Conservation (phyloP, 2,888 invertebrate species). For the Eupithecia insigniata region DNA sequence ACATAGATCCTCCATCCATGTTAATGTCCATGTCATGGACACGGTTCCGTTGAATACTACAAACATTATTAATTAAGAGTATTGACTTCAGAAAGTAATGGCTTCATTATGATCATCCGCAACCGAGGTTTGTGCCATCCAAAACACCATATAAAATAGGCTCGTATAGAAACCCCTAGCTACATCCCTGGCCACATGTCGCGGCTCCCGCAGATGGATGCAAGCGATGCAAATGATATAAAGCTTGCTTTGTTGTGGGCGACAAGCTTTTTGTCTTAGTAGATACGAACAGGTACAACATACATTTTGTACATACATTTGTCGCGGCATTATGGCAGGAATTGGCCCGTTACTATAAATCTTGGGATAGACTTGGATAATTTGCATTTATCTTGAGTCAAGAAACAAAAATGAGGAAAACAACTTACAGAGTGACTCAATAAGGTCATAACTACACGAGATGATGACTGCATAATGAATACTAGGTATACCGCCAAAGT, state of each 20-base stretch:
- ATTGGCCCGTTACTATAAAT: slow-evolving; percentile 7
- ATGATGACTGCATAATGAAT: too few relatives aligned
- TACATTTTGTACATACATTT: slow-evolving; percentile 8
- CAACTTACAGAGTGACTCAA: background rate
- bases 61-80: background rate
- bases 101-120: background rate
- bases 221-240: slow-evolving; percentile 26
- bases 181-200: slow-evolving; percentile 10
- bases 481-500: too few relatives aligned
- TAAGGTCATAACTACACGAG: background rate
- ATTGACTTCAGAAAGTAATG: background rate
- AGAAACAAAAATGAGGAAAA: background rate
- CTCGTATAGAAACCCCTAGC: background rate
- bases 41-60: background rate
- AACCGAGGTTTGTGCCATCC: background rate
- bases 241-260: slow-evolving; percentile 24
- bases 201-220: slow-evolving; percentile 21
- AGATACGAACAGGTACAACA: slow-evolving; percentile 1
- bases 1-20: too few relatives aligned
- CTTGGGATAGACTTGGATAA: slow-evolving; percentile 3
- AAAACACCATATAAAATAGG: background rate
- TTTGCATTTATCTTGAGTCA: background rate
- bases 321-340: slow-evolving; percentile 1
- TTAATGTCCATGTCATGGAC: background rate
- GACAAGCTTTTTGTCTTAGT: slow-evolving; percentile 21